Evolutionary conservation across 2,888 invertebrate species (phyloP), one percentile per base, ranked within the genome.

Genomic region (Mechanitis mazaeus): DNA sequence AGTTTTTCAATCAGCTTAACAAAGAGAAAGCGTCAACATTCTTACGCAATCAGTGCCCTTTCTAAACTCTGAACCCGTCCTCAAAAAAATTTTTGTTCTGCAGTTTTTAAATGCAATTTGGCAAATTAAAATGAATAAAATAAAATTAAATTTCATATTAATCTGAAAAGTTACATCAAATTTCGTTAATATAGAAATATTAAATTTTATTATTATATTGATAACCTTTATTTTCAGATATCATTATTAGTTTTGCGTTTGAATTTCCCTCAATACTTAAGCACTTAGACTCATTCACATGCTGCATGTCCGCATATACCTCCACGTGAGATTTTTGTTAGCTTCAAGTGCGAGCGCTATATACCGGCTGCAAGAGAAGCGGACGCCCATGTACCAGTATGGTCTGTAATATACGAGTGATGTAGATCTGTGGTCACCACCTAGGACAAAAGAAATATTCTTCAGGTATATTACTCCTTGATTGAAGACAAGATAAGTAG

Each of bases 351-450:
- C 97, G 55, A 98, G 88, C 3, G 98, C 98, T 97, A 97, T 73
- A 98, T 97, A 53, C 97, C 98, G 3, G 98, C 98, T 0, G 98
- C 98, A 59, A 98, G 91, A 2, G 98, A 98, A 33, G 98, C 98
- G 0, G 97, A 97, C 7, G 98, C 97, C 4, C 97, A 97, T 0
- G 97, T 98, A 6, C 97, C 97, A 0, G 97, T 97, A 83, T 98
- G 97, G 64, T 95, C 93, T 77, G 94, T 93, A 2, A 98, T 99
- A 81, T 98, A 99, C 57, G 95, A 94, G 83, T 97, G 96, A 78
- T 98, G 96, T 64, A 99, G 91, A 84, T 99, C 98, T 55, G 98
- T 99, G 33, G 98, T 99, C 66, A 97, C 94, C 70, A 94, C 92
- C 92, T 93, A 73, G 9, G 50, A 3, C 9, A 46, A 42, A 57